These are phyloP conservation scores for Zaprionus ornatus DNA, from an alignment of 1,140 invertebrate species.

Conservation along the genomic window DNA sequence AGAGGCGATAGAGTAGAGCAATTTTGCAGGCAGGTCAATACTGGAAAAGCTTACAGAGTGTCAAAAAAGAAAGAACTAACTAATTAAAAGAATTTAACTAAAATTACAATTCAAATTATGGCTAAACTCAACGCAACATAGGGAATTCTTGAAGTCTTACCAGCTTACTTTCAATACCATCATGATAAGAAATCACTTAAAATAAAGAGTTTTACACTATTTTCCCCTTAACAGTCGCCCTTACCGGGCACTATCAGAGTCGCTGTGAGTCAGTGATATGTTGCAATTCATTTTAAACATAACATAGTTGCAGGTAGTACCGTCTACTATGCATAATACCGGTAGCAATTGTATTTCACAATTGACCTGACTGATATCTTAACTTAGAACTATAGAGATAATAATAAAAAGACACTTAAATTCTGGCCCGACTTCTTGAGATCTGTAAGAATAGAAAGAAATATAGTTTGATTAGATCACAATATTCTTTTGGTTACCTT, in stretches of 20 bases:
- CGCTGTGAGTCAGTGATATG: not conserved
- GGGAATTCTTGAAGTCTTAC: slow-evolving; percentile 29
- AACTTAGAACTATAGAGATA: not conserved
- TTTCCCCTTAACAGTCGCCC: not conserved
- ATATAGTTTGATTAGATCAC: slow-evolving; percentile 9
- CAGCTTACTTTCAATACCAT: not conserved
- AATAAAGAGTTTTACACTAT: slow-evolving; percentile 8
- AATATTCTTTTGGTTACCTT: not conserved
- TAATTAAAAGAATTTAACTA: slow-evolving; percentile 18
- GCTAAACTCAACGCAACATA: slow-evolving; percentile 20
- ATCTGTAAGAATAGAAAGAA: slow-evolving; percentile 53
- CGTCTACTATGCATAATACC: slow-evolving; percentile 81
- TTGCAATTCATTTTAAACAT: slow-evolving; percentile 13
- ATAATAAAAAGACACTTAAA: not conserved
- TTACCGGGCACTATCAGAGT: not conserved
- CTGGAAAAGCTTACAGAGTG: slow-evolving; percentile 32
- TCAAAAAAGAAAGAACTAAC: not conserved
- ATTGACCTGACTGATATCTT: slow-evolving; percentile 76
- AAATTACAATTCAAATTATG: slow-evolving; percentile 11
- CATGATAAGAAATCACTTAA: slow-evolving; percentile 15
- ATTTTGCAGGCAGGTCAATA: slow-evolving; percentile 5
- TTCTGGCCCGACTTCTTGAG: not conserved
- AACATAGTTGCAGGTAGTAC: slow-evolving; percentile 83
- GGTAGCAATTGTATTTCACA: slow-evolving; percentile 75
- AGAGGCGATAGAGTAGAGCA: slow-evolving; percentile 41